A percentile compares a stretch with the other conserved stretches of the same genome.
These are phyloP conservation scores for Syngnathus typhle DNA, from an alignment of 2,113 vertebrate species.

Conservation along the genomic window DNA sequence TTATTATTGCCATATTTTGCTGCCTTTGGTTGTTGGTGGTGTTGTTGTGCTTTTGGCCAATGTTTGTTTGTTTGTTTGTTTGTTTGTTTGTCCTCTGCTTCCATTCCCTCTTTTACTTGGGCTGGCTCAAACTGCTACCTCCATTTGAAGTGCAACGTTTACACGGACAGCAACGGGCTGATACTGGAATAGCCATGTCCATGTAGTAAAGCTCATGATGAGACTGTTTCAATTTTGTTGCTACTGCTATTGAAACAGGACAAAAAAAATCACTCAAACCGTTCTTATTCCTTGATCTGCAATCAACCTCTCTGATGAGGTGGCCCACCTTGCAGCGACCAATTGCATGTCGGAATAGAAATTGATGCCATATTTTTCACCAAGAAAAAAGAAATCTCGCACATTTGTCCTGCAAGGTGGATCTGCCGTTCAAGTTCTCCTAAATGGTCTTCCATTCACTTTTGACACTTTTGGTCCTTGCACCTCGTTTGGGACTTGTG, in stretches of 20 bases:
- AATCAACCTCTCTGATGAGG: not conserved
- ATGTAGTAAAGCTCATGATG: not conserved
- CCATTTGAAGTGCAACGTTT: not conserved
- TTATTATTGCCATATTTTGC: conserved; percentile 80
- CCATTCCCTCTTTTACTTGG: conserved; percentile 41
- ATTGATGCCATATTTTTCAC: not conserved
- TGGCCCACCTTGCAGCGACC: not conserved
- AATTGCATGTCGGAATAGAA: not conserved
- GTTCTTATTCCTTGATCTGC: not conserved
- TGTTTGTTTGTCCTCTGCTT: no score
- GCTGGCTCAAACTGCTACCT: not conserved
- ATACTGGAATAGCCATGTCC: not conserved
- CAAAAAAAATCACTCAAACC: not conserved
- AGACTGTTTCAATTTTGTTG: not conserved
- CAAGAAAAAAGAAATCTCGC: not conserved
- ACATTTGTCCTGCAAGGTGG: not conserved
- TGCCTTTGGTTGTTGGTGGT: conserved; percentile 75
- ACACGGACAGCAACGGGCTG: not conserved
- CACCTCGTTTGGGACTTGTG: not conserved
- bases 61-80: no score
- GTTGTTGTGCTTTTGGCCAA: conserved; percentile 31
- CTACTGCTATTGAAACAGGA: not conserved
- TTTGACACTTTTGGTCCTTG: not conserved
- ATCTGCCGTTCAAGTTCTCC: not conserved
- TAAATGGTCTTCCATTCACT: not conserved